phyloP scores from a whole-genome alignment of 2,113 vertebrate genomes.

The Pomatorhinus ruficollis region DNA sequence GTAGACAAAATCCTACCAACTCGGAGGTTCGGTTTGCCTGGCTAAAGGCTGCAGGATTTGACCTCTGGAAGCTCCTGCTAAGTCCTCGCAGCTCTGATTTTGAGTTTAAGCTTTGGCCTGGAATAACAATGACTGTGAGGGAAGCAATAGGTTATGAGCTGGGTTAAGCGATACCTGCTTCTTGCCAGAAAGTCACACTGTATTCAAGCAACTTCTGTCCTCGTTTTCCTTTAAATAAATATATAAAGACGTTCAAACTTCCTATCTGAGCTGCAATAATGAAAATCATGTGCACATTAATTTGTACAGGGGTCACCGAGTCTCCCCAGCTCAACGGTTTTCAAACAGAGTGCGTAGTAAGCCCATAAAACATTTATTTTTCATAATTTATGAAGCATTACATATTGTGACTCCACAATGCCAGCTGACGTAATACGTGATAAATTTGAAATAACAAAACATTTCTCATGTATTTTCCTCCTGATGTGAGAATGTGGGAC shows the following conservation, averaged over 20 bases:
- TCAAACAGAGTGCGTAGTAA: constrained; percentile 50
- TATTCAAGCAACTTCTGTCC: constrained; percentile 33
- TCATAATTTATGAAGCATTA: constrained; percentile 75
- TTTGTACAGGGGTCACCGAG: constrained; percentile 51
- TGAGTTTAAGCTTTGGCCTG: constrained; percentile 74
- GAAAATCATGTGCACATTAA: constrained; percentile 67
- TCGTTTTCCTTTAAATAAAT: constrained; percentile 49
- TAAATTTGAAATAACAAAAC: constrained; percentile 73
- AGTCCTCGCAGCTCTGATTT: constrained; percentile 55
- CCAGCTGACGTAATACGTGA: constrained; percentile 68
- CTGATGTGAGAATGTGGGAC: constrained; percentile 62
- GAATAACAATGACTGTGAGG: constrained; percentile 70
- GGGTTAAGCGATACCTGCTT: constrained; percentile 58
- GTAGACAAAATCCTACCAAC: background rate
- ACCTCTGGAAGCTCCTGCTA: constrained; percentile 38
- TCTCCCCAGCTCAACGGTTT: constrained; percentile 60
- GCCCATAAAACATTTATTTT: constrained; percentile 67
- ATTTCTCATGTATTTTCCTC: constrained; percentile 69
- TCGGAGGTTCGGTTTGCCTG: background rate
- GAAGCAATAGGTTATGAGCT: constrained; percentile 65
- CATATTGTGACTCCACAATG: constrained; percentile 63
- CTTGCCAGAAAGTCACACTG: constrained; percentile 35
- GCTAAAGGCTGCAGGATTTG: constrained; percentile 23
- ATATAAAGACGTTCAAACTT: constrained; percentile 36
- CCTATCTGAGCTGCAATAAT: constrained; percentile 54